Evolutionary conservation across 2,888 invertebrate genomes (phyloP), one percentile per base, ranked within the genome.

Genomic region (Blastobasis lacticolella): DNA sequence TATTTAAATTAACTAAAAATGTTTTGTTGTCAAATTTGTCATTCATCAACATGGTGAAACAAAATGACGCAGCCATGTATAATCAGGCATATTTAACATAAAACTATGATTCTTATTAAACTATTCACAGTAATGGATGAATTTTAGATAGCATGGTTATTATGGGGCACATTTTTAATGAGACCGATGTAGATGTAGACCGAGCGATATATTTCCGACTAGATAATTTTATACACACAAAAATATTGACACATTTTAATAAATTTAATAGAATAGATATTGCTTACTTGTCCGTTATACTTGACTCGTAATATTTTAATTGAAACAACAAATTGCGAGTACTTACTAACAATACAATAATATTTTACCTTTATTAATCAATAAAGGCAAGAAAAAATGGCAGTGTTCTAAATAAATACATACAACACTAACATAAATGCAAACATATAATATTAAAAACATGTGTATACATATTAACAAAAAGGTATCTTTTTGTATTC

Each of bases 131-230:
- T 23, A 23, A 23, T 23, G 3, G 23, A 23, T 23, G 23, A 23
- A 23, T 23, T 23, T 23, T 2, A 23, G 23, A 23, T 23, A 23
- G 23, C 23, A 23, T 23, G 23, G 23, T 23, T 2, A 23, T 23
- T 23, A 23, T 23, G 23, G 23, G 23, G 23, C 23, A 23, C 23
- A 23, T 23, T 23, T 23, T 3, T 23, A 23, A 23, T 23, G 23
- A 3, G 23, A 23, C 23, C 23, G 23, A 23, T 23, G 23, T 23
- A 23, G 23, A 23, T 3, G n/a, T 37, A 55, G 54, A 58, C 55
- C 55, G 56, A 58, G 55, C 55, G 58, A 58, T 10, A 45, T n/a
- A 46, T 43, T 36, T 50, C 50, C 37, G 49, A 54, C 51, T 55
- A 54, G 48, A 47, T 52, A 23, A 45, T 41, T 48, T 41, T 46